Conservation (phyloP, 2,888 invertebrate species). For the Plebejus anna region DNA sequence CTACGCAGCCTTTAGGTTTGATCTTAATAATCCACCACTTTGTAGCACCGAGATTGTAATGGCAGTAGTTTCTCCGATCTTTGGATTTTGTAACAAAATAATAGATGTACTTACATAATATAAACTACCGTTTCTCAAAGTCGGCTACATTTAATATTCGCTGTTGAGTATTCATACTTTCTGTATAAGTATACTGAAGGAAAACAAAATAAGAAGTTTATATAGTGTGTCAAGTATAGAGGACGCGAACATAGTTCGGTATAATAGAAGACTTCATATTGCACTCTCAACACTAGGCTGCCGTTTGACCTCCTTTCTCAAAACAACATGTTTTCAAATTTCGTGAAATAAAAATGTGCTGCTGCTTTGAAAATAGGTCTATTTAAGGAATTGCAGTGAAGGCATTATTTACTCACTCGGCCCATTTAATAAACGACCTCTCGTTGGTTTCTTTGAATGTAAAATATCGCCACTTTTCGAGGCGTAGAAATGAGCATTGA, state of each 20-base stretch:
- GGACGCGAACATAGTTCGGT: not conserved
- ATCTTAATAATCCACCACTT: not conserved
- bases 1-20: not conserved
- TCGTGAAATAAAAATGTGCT: slow-evolving; percentile 12
- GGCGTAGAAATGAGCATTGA: not conserved
- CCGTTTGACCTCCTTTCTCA: slow-evolving; percentile 24
- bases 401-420: not conserved
- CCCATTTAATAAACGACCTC: not conserved
- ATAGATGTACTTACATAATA: not conserved
- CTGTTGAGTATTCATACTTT: not conserved
- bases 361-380: slow-evolving; percentile 6
- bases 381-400: not conserved
- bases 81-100: too few species aligned
- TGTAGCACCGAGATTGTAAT: too few species aligned
- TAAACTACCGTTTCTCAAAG: not conserved
- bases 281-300: slow-evolving; percentile 24
- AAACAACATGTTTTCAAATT: slow-evolving; percentile 25
- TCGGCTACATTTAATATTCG: not conserved
- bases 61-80: not conserved
- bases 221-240: slow-evolving; percentile 21
- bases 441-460: slow-evolving; percentile 1
- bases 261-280: slow-evolving; percentile 23
- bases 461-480: not conserved
- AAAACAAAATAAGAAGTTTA: slow-evolving; percentile 10
- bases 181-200: not conserved